These are phyloP conservation scores for Euplexia lucipara DNA, from an alignment of 2,888 invertebrate genomes.

Conservation along the genomic window DNA sequence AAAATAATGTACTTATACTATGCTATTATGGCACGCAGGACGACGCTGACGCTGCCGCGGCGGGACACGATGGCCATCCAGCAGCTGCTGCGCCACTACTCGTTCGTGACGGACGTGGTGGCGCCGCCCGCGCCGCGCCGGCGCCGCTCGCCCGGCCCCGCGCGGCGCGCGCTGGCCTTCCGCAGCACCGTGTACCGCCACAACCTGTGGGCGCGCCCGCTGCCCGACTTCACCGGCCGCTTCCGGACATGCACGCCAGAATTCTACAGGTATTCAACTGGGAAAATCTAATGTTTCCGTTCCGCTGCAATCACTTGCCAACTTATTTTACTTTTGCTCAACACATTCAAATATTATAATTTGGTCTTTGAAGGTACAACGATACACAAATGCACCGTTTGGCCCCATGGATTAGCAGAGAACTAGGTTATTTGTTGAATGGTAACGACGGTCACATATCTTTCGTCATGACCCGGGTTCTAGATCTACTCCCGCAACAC, in stretches of 20 bases:
- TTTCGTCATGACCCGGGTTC: constrained; percentile 93
- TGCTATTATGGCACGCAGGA: constrained; percentile 86
- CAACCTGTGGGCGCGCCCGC: constrained; percentile 94
- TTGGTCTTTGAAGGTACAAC: constrained; percentile 91
- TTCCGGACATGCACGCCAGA: constrained; percentile 94
- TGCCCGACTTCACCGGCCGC: constrained; percentile 93
- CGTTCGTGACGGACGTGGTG: constrained; percentile 78
- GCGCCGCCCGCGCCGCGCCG: constrained; percentile 69
- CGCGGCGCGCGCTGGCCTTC: constrained; percentile 91
- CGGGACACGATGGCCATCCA: constrained; percentile 91
- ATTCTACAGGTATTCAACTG: constrained; percentile 92
- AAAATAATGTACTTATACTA: constrained; percentile 12
- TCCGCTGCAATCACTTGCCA: not conserved
- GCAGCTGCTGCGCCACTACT: constrained; percentile 89
- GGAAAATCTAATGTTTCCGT: not conserved
- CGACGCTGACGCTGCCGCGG: constrained; percentile 92
- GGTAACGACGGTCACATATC: constrained; percentile 92
- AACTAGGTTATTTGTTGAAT: constrained; percentile 94
- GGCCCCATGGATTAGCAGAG: constrained; percentile 97
- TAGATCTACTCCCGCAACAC: constrained; percentile 92
- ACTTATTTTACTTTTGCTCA: not conserved
- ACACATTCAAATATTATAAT: constrained; percentile 22
- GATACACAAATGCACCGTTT: constrained; percentile 95
- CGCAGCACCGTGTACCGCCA: constrained; percentile 94
- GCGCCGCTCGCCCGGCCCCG: constrained; percentile 84